Percentiles rank a stretch among this genome's conserved stretches.
Conservation (phyloP, 2,888 invertebrate species). For the Hypena proboscidalis region DNA sequence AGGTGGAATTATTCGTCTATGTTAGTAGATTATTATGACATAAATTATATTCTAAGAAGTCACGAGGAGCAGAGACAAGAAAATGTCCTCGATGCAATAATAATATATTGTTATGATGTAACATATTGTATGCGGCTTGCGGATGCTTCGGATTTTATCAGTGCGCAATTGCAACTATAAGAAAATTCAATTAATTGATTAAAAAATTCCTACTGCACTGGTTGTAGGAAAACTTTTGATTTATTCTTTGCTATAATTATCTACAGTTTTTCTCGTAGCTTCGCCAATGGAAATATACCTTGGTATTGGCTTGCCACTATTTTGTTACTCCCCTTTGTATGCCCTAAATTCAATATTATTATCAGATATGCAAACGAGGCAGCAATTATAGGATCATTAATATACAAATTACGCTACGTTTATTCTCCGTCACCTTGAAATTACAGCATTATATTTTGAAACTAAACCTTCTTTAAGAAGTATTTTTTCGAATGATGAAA, state of each 20-base stretch:
- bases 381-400: neutral
- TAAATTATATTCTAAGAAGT: conserved; percentile 33
- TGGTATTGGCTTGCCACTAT: neutral
- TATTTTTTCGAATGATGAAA: conserved; percentile 8
- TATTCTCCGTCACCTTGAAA: conserved; percentile 18
- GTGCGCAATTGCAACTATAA: conserved; percentile 29
- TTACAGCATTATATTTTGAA: conserved; percentile 14
- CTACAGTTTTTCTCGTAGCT: conserved; percentile 9
- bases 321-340: neutral
- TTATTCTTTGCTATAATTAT: conserved; percentile 15
- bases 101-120: conserved; percentile 30
- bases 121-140: conserved; percentile 17
- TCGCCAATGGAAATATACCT: conserved; percentile 7
- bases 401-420: conserved; percentile 10
- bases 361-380: neutral
- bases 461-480: conserved; percentile 7
- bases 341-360: neutral
- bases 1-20: neutral
- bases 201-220: conserved; percentile 29
- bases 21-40: conserved; percentile 21
- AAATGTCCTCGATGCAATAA: conserved; percentile 30
- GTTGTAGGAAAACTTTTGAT: conserved; percentile 33
- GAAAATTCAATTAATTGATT: conserved; percentile 28
- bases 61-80: conserved; percentile 14
- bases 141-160: conserved; percentile 21